Percentiles rank a stretch among this genome's conserved stretches.
Conservation (phyloP, 2,888 invertebrate genomes). For the Rhingia campestris region DNA sequence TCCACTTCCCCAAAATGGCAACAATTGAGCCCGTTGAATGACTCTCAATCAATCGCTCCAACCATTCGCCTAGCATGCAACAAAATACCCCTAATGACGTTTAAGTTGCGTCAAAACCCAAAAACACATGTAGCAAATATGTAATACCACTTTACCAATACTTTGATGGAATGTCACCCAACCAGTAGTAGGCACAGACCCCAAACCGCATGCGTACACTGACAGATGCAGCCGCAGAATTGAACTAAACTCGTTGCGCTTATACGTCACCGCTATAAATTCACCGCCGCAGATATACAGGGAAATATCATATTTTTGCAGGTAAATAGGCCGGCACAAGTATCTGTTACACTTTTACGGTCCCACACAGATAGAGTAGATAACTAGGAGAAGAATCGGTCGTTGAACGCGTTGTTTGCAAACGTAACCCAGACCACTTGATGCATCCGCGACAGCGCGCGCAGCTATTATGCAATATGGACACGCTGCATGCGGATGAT, state of each 20-base stretch:
- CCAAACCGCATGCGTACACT: slow-evolving; percentile 60
- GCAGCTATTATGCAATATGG: slow-evolving; percentile 60
- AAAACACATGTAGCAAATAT: slow-evolving; percentile 38
- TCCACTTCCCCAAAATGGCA: slow-evolving; percentile 29
- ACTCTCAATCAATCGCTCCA: slow-evolving; percentile 16
- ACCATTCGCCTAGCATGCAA: slow-evolving; percentile 34
- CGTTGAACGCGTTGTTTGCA: slow-evolving; percentile 46
- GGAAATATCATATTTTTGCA: slow-evolving; percentile 65
- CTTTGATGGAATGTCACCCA: slow-evolving; percentile 50
- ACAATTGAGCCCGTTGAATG: slow-evolving; percentile 25
- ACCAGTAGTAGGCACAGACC: slow-evolving; percentile 38
- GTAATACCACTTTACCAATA: not conserved
- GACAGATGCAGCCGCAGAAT: slow-evolving; percentile 12
- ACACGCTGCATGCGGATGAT: slow-evolving; percentile 68
- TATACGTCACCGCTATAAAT: slow-evolving; percentile 25
- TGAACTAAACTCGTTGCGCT: slow-evolving; percentile 36
- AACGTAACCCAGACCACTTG: slow-evolving; percentile 53
- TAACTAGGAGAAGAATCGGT: slow-evolving; percentile 55
- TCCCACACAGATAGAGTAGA: slow-evolving; percentile 22
- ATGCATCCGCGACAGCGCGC: slow-evolving; percentile 31
- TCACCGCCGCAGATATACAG: slow-evolving; percentile 5
- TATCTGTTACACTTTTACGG: slow-evolving; percentile 63
- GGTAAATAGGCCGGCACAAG: slow-evolving; percentile 54
- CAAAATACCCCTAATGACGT: slow-evolving; percentile 39
- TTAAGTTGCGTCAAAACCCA: slow-evolving; percentile 47